These are phyloP conservation scores for Phylloscopus collybita DNA, from an alignment of 2,797 vertebrate species.

Conservation along the genomic window DNA sequence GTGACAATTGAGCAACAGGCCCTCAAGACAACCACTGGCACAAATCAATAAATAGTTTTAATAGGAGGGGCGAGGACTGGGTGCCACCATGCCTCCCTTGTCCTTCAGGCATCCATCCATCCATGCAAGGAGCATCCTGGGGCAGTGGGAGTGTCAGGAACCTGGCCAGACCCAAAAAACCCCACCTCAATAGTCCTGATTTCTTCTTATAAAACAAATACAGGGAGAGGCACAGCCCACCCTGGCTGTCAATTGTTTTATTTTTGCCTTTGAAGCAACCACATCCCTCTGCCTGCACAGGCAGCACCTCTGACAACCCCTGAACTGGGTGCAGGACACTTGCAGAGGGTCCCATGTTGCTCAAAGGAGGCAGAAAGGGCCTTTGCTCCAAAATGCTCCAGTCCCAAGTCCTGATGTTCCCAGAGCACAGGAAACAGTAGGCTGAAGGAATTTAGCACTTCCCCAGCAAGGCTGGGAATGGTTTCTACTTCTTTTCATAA, in stretches of 20 bases:
- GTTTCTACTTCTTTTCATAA: background rate
- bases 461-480: background rate
- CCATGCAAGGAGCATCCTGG: accelerated
- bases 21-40: background rate
- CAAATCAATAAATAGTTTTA: background rate
- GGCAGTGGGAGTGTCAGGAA: accelerated
- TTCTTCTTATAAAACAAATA: background rate
- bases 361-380: background rate
- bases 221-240: background rate
- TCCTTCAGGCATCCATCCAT: accelerated
- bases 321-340: background rate
- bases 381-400: background rate
- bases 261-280: background rate
- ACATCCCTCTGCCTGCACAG: accelerated
- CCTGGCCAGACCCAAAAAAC: background rate
- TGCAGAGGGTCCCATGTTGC: background rate
- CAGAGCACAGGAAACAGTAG: background rate
- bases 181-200: background rate
- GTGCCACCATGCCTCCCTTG: background rate
- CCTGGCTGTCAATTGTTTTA: accelerated
- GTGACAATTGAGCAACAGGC: accelerated
- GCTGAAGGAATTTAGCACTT: background rate
- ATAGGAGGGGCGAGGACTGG: too few species aligned
- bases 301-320: background rate
- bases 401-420: background rate